A percentile compares a stretch with the other conserved stretches of the same genome.
Evolutionary conservation across 2,888 invertebrate genomes (phyloP).

Genomic region (Catocala fraxini): DNA sequence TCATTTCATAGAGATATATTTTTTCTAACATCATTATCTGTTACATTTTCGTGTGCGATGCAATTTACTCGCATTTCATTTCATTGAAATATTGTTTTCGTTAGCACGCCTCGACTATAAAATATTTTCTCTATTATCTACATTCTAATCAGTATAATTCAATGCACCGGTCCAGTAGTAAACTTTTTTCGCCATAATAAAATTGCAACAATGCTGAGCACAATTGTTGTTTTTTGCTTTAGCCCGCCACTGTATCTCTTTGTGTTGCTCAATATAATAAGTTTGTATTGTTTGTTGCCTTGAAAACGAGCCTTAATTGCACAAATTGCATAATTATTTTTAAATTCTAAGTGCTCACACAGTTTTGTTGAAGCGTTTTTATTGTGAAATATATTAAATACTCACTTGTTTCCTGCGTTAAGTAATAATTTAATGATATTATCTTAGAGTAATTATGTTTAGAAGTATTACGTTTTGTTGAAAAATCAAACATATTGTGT

Average conservation of each 20-base stretch:
- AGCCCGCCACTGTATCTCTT: constrained; percentile 23
- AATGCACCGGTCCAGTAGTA: constrained; percentile 37
- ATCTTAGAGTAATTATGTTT: no score
- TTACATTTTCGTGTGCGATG: constrained; percentile 34
- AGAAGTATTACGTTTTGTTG: no score
- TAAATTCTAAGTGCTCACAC: constrained; percentile 5
- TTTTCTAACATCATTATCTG: constrained; percentile 22
- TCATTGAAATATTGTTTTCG: constrained; percentile 36
- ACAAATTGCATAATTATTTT: constrained; percentile 11
- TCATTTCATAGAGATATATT: constrained; percentile 3
- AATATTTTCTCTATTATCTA: constrained; percentile 49
- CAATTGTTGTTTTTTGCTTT: constrained; percentile 36
- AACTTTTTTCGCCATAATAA: constrained; percentile 47
- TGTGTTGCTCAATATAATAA: constrained; percentile 29
- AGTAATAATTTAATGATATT: background rate
- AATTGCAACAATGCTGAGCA: constrained; percentile 44
- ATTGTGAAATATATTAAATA: background rate
- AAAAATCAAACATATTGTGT: no score
- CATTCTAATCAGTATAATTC: constrained; percentile 51
- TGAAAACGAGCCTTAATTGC: constrained; percentile 6
- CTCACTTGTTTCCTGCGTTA: background rate
- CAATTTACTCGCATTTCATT: constrained; percentile 34
- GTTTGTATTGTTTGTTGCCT: constrained; percentile 21
- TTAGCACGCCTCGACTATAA: constrained; percentile 46
- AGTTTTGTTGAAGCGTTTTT: background rate